A percentile compares a stretch with the other conserved stretches of the same genome.
These are phyloP conservation scores for Apodemia zela DNA, from an alignment of 2,888 invertebrate species.

Conservation along the genomic window DNA sequence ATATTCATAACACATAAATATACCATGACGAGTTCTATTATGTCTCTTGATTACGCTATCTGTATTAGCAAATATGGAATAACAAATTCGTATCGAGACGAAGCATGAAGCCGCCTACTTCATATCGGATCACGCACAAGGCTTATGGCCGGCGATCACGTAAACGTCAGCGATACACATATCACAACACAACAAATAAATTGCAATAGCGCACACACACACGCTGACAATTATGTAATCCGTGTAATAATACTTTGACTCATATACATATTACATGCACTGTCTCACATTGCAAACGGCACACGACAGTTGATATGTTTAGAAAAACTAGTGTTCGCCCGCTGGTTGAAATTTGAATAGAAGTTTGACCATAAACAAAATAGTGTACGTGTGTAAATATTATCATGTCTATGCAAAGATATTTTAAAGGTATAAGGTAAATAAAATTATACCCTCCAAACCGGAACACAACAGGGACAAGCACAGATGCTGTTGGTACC, in stretches of 20 bases:
- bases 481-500: too few species aligned
- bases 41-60: slow-evolving; percentile 1
- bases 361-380: too few species aligned
- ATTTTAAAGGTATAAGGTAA: too few species aligned
- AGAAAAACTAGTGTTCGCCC: too few species aligned
- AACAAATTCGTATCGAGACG: slow-evolving; percentile 12
- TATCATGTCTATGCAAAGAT: too few species aligned
- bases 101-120: slow-evolving; percentile 7
- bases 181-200: slow-evolving; percentile 6
- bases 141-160: slow-evolving; percentile 30
- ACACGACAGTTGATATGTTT: neutral
- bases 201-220: slow-evolving; percentile 5
- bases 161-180: slow-evolving; percentile 20
- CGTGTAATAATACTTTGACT: slow-evolving; percentile 11
- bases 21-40: slow-evolving; percentile 4
- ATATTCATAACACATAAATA: neutral
- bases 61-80: slow-evolving; percentile 15
- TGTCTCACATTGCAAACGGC: neutral
- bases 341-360: too few species aligned
- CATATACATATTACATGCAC: neutral
- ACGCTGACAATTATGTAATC: slow-evolving; percentile 15
- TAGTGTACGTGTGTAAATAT: too few species aligned
- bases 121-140: slow-evolving; percentile 27
- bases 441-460: too few species aligned
- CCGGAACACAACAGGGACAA: too few species aligned